phyloP scores from a whole-genome alignment of 2,888 invertebrate genomes.

The Eudasyphora cyanicolor region DNA sequence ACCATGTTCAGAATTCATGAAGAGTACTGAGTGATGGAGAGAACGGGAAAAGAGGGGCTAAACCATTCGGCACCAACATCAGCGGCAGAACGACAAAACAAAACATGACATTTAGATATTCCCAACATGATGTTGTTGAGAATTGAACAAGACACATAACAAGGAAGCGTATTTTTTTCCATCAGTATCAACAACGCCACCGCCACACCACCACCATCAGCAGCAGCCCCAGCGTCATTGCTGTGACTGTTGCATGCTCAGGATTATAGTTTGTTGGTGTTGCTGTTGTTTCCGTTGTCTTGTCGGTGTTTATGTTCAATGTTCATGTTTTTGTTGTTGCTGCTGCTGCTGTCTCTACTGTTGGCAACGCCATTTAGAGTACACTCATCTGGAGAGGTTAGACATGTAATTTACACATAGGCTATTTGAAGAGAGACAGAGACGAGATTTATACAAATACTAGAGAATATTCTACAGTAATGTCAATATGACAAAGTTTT shows the following conservation, averaged over 20 bases:
- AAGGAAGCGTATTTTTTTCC: slow-evolving; percentile 31
- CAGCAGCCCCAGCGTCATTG: neutral
- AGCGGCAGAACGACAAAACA: slow-evolving; percentile 27
- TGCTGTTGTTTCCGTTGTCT: no score
- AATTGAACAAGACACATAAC: slow-evolving; percentile 64
- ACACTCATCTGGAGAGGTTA: neutral
- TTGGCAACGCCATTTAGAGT: neutral
- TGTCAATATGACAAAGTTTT: no score
- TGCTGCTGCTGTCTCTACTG: neutral
- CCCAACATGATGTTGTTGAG: slow-evolving; percentile 57
- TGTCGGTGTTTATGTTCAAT: no score
- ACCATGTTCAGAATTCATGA: no score
- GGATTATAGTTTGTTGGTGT: neutral
- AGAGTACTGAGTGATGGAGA: neutral
- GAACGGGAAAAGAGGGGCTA: neutral
- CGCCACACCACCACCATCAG: neutral
- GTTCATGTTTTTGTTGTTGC: neutral
- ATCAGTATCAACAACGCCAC: neutral
- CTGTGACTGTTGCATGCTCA: neutral
- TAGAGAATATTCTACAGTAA: no score
- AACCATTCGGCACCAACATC: slow-evolving; percentile 31
- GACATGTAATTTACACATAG: neutral
- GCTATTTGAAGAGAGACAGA: no score
- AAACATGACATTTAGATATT: slow-evolving; percentile 57
- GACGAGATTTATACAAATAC: no score